A percentile compares a stretch with the other conserved stretches of the same genome.
These are phyloP conservation scores for Irena cyanogastra DNA, from an alignment of 2,113 vertebrate species.

Conservation along the genomic window DNA sequence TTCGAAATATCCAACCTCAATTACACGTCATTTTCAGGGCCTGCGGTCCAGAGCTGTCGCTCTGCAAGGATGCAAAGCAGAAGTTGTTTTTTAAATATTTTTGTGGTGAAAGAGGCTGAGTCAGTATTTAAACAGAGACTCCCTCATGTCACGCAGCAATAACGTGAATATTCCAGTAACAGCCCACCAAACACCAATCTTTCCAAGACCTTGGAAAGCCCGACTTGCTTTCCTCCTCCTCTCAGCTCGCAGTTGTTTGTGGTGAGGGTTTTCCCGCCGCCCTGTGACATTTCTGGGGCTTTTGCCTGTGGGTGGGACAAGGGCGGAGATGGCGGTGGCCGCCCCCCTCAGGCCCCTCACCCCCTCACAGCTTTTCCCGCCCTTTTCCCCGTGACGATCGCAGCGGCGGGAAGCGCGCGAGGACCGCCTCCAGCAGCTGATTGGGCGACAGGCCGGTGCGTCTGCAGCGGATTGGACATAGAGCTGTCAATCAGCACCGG, in stretches of 20 bases:
- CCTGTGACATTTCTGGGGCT: fast-evolving
- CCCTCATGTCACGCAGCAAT: neutral
- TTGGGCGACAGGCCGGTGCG: fast-evolving
- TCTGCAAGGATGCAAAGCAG: neutral
- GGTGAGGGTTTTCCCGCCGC: neutral
- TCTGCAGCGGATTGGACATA: fast-evolving
- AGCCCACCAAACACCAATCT: neutral
- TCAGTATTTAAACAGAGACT: neutral
- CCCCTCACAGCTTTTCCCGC: neutral
- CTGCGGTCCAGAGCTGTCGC: neutral
- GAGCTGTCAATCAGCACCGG: fast-evolving
- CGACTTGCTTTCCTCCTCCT: neutral
- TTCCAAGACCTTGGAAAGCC: neutral
- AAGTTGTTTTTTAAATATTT: neutral
- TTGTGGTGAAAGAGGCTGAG: neutral
- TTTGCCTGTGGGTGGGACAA: neutral
- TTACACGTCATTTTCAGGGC: fast-evolving
- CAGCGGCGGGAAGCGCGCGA: neutral
- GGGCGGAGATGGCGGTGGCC: neutral
- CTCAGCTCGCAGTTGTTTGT: neutral
- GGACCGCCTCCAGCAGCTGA: neutral
- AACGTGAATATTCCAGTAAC: fast-evolving
- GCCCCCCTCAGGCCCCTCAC: neutral
- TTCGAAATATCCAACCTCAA: neutral
- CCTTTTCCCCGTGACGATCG: neutral